Percentiles rank a stretch among this genome's conserved stretches.
phyloP scores from a whole-genome alignment of 2,113 vertebrate species.

The Pachypanchax playfairii region DNA sequence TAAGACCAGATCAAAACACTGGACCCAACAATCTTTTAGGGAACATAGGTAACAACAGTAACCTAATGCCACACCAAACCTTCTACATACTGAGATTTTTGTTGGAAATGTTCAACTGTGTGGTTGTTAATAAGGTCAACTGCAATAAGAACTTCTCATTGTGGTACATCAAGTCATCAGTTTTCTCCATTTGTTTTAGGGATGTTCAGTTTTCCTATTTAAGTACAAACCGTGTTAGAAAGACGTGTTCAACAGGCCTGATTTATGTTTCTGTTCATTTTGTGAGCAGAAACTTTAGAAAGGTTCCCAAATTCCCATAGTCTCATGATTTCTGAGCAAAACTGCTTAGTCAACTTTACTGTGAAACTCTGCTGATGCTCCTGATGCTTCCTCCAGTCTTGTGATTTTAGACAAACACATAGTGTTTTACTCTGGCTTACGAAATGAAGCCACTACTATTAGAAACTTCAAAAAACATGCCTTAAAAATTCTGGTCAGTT shows the following conservation, averaged over 20 bases:
- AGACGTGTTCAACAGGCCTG: constrained; percentile 34
- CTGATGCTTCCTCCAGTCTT: background rate
- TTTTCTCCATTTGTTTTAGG: constrained; percentile 2
- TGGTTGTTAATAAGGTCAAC: background rate
- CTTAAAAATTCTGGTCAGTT: constrained; percentile 34
- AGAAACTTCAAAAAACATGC: background rate
- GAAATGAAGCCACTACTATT: background rate
- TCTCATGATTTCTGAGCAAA: constrained; percentile 3
- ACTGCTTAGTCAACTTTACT: constrained; percentile 1
- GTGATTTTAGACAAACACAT: background rate
- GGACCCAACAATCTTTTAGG: constrained; percentile 89
- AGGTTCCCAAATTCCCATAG: background rate
- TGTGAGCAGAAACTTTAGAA: background rate
- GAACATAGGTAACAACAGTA: constrained; percentile 89
- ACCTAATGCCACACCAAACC: background rate
- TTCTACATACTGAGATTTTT: too few species aligned
- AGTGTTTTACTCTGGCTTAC: background rate
- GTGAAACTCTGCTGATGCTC: background rate
- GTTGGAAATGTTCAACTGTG: too few species aligned
- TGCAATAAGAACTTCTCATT: background rate
- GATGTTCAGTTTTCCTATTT: constrained; percentile 11
- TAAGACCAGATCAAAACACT: constrained; percentile 90
- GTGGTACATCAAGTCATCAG: background rate
- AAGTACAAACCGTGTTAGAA: constrained; percentile 25
- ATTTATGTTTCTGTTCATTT: background rate